Evolutionary conservation across 2,888 invertebrate genomes (phyloP), one percentile per base, ranked within the genome.

Genomic region (Caenorhabditis doughertyi): DNA sequence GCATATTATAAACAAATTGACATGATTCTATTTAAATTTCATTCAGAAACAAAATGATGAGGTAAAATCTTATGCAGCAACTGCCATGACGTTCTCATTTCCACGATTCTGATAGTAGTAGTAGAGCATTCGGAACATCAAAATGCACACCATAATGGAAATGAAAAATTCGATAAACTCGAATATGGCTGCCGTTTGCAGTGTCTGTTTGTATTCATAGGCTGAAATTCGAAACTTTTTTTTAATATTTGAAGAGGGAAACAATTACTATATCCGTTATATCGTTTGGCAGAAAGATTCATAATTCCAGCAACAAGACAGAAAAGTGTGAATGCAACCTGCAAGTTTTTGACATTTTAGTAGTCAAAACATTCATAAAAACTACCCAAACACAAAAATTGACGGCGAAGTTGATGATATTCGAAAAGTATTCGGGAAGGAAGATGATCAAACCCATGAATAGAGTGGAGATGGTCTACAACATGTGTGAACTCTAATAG

Each of bases 381-480:
- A 27, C n/a, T 18, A 56, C 58, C 65, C 56, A 76, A 23, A 39
- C 29, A 25, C 32, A 39, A 49, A 76, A 76, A 18, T 67, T 44
- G 27, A 76, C 18, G 3, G 47, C 47, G 8, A 76, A 29, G 27
- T 67, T 67, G 56, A 65, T 32, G 4, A 76, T 16, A 25, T 76
- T 53, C n/a, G 32, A 47, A n/a, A 76, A 76, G 49, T 44, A 64
- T 8, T 76, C 74, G 47, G 74, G 74, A 29, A 76, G 44, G 58
- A 76, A 67, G 13, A 67, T 21, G 49, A 76, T 58, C 49, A 76
- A 32, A 16, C 35, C 23, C 32, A 67, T 44, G 44, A 32, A 49
- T 9, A 58, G 18, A 13, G 74, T 56, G 32, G 42, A 13, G n/a
- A 64, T 2, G 18, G 42, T 49, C 58, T 58, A n/a, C n/a, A n/a